Evolutionary conservation across 2,113 vertebrate genomes (phyloP).

Genomic region (Eptatretus burgeri): DNA sequence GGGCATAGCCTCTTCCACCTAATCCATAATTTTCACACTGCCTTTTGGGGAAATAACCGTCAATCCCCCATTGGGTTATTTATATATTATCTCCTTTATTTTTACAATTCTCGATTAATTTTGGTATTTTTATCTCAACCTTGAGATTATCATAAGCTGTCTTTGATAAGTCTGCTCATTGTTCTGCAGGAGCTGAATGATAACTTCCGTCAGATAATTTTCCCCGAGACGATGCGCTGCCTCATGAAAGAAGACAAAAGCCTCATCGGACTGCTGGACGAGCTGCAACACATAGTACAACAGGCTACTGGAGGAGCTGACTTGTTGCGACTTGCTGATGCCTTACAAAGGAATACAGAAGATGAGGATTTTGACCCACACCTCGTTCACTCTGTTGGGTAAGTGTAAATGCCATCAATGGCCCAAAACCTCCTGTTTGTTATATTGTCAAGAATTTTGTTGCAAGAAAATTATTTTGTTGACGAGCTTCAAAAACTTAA

Average conservation of each 20-base stretch:
- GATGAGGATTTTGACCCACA: constrained; percentile 38
- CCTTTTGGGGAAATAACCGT: too few species aligned
- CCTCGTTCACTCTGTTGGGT: constrained; percentile 65
- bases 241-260: constrained; percentile 77
- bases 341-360: constrained; percentile 45
- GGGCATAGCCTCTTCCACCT: too few species aligned
- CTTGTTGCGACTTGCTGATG: constrained; percentile 43
- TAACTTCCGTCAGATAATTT: constrained; percentile 96
- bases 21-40: too few species aligned
- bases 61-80: too few species aligned
- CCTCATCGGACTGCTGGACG: constrained; percentile 57
- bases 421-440: not conserved
- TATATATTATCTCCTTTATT: too few species aligned
- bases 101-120: too few species aligned
- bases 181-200: constrained; percentile 54
- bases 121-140: too few species aligned
- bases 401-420: constrained; percentile 8
- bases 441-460: not conserved
- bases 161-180: not conserved
- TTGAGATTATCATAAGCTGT: too few species aligned
- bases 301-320: constrained; percentile 59
- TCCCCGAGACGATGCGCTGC: constrained; percentile 73
- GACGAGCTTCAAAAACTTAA: not conserved
- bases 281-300: constrained; percentile 61
- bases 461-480: not conserved